Evolutionary conservation across 2,113 vertebrate species (phyloP), one percentile per base, ranked within the genome.

Genomic region (Megaceryle torquata): DNA sequence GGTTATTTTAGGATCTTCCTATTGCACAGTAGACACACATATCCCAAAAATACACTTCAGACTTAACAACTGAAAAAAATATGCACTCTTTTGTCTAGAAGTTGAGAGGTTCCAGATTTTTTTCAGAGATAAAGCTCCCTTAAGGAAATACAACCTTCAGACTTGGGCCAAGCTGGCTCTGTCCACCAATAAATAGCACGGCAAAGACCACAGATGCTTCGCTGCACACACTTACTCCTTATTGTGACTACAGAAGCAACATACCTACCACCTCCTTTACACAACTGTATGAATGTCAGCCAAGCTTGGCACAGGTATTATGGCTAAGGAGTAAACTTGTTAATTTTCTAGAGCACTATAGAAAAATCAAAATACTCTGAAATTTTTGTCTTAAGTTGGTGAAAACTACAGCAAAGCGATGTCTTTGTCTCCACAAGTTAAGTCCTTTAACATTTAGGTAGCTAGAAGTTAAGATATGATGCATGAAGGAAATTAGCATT

Each of bases 81-180:
- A 26, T 7, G 41, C 1, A 2, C 6, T 78, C 14, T 43, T 74
- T 59, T 41, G 43, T 29, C 26, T n/a, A 1, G 10, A 82, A 75
- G 10, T 26, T 11, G 0, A 92, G 10, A 85, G 9, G 13, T 61
- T 84, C 76, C 72, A 50, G 35, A 18, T 51, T 21, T 61, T 46
- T 75, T 77, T 41, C 48, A 56, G 43, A 87, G 43, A 76, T 53
- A 71, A 89, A 76, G 57, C 26, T 79, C 31, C 53, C n/a, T 86
- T 71, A 86, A 91, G 86, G 82, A 88, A 87, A 80, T 63, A 61
- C 3, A 92, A 91, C 92, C 82, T 96, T 95, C 86, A 95, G 77
- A 79, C 80, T 57, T 41, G 74, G 51, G 28, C 48, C 56, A 75
- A 31, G 54, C 53, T 92, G 65, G 19, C 65, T 69, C 69, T 6